phyloP scores from a whole-genome alignment of 2,888 invertebrate species.

The Caenorhabditis angaria region DNA sequence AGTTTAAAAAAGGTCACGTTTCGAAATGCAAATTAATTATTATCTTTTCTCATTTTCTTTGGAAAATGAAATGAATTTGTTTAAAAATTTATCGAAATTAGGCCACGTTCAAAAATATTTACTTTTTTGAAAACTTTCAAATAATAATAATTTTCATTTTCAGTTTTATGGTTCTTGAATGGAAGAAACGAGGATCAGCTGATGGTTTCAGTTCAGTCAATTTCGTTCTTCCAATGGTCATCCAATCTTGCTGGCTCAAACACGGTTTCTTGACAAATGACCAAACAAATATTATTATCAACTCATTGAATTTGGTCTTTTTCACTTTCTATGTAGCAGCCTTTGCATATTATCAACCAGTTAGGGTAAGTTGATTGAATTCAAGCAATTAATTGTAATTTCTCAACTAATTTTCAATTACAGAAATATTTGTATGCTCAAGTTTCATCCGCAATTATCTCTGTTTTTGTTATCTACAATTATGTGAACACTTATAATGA shows the following conservation, averaged over 20 bases:
- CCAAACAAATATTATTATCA: slow-evolving; percentile 60
- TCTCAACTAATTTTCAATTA: slow-evolving; percentile 17
- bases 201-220: slow-evolving; percentile 71
- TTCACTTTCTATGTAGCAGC: slow-evolving; percentile 60
- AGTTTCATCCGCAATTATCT: slow-evolving; percentile 40
- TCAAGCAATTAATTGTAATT: neutral
- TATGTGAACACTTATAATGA: slow-evolving; percentile 38
- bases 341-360: slow-evolving; percentile 69
- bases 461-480: slow-evolving; percentile 53
- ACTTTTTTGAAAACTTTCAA: neutral
- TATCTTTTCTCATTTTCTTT: no score
- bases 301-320: slow-evolving; percentile 59
- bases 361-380: slow-evolving; percentile 49
- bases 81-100: no score
- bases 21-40: no score
- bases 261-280: slow-evolving; percentile 67
- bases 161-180: slow-evolving; percentile 55
- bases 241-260: slow-evolving; percentile 66
- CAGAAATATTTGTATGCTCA: slow-evolving; percentile 66
- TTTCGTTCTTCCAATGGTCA: slow-evolving; percentile 65
- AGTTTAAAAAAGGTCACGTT: no score
- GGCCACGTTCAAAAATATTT: no score
- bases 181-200: slow-evolving; percentile 66
- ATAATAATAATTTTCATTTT: slow-evolving; percentile 6
- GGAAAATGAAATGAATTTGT: no score